phyloP scores from a whole-genome alignment of 2,888 invertebrate genomes.

The Chironomus tentans region DNA sequence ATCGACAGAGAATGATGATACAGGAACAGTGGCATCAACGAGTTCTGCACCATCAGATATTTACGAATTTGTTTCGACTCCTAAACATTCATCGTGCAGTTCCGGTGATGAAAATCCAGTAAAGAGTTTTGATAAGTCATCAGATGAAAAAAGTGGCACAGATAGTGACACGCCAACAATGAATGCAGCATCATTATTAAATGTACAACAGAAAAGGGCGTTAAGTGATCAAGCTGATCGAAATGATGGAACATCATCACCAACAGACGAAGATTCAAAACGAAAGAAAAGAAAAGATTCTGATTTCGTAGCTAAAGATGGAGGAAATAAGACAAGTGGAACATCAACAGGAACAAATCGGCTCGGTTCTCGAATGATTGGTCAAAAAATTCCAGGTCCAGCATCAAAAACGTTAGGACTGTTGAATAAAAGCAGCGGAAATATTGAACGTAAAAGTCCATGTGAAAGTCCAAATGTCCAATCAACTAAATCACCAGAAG shows the following conservation, averaged over 20 bases:
- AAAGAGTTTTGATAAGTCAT: constrained; percentile 30
- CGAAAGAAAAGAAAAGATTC: constrained; percentile 69
- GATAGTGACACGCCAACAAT: constrained; percentile 22
- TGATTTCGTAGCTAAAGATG: constrained; percentile 42
- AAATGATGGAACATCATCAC: constrained; percentile 45
- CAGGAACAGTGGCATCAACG: not conserved
- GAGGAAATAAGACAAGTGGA: constrained; percentile 32
- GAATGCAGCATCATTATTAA: not conserved
- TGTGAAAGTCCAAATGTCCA: constrained; percentile 47
- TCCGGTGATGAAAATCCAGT: constrained; percentile 31
- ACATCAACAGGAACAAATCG: constrained; percentile 36
- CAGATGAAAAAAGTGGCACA: constrained; percentile 30
- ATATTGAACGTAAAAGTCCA: constrained; percentile 53
- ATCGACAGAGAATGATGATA: constrained; percentile 17
- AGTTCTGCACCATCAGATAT: constrained; percentile 27
- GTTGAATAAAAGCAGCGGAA: constrained; percentile 31
- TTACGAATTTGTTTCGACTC: constrained; percentile 32
- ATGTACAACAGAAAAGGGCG: constrained; percentile 31
- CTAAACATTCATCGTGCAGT: constrained; percentile 31
- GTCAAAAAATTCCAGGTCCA: constrained; percentile 39
- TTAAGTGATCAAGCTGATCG: constrained; percentile 47
- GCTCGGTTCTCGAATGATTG: constrained; percentile 31
- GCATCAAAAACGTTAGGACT: constrained; percentile 45
- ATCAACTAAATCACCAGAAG: constrained; percentile 39
- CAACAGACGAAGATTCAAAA: constrained; percentile 58